Evolutionary conservation across 2,113 vertebrate species (phyloP).

Genomic region (Calcarius ornatus): DNA sequence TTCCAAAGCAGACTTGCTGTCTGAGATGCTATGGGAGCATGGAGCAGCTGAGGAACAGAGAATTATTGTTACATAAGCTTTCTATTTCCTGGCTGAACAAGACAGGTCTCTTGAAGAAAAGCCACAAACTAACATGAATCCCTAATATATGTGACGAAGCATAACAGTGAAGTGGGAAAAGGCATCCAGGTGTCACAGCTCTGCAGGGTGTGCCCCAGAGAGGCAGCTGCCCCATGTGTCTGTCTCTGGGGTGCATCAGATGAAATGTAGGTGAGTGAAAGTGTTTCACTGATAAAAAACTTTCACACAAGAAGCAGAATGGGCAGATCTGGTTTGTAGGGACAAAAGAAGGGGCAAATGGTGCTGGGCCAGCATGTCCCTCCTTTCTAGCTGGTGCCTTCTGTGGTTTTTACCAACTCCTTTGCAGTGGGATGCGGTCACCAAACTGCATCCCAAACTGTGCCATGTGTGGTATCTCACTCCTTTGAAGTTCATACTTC

Average conservation of each 20-base stretch:
- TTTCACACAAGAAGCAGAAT: not conserved
- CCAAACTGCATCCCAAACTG: not conserved
- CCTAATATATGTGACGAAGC: not conserved
- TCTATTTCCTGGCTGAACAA: not conserved
- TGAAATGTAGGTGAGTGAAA: not conserved
- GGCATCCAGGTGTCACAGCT: not conserved
- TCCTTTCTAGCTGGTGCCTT: not conserved
- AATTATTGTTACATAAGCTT: not conserved
- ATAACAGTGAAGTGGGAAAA: not conserved
- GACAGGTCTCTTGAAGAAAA: not conserved
- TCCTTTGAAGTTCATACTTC: not conserved
- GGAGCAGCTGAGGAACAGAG: not conserved
- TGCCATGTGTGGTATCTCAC: not conserved
- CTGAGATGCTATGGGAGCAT: not conserved
- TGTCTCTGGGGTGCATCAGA: not conserved
- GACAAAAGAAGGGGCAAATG: not conserved
- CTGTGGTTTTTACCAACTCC: not conserved
- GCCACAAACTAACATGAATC: not conserved
- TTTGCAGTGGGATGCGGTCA: not conserved
- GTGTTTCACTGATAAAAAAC: not conserved
- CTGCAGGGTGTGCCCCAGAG: not conserved
- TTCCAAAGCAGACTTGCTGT: not conserved
- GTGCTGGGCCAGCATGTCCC: not conserved
- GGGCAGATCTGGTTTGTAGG: not conserved
- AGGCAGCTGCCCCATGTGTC: not conserved